A percentile compares a stretch with the other conserved stretches of the same genome.
These are phyloP conservation scores for Aulostomus chinensis DNA, from an alignment of 2,797 vertebrate species.

Conservation along the genomic window DNA sequence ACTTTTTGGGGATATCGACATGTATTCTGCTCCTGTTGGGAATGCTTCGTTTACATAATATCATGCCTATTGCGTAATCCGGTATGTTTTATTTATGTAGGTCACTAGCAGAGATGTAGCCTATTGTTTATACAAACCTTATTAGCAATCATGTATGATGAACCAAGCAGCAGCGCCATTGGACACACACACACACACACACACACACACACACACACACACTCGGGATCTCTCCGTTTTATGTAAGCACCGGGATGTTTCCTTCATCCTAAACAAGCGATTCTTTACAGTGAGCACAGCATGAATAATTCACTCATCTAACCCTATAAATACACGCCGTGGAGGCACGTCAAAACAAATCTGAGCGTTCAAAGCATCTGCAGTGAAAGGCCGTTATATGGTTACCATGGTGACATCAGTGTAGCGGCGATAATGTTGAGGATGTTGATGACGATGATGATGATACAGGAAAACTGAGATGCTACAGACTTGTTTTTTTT, in stretches of 20 bases:
- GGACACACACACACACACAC: neutral
- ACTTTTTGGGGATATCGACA: neutral
- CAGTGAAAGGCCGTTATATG: neutral
- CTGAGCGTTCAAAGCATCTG: neutral
- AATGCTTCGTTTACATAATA: neutral
- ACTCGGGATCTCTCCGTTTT: neutral
- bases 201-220: neutral
- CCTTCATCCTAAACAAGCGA: constrained; percentile 19
- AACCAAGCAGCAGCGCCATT: constrained; percentile 10
- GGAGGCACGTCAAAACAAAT: neutral
- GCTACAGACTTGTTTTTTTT: no score
- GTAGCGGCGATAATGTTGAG: constrained; percentile 12
- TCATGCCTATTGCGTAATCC: constrained; percentile 12
- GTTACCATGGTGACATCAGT: constrained; percentile 18
- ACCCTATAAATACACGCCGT: neutral
- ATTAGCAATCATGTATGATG: constrained; percentile 34
- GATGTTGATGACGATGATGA: no score
- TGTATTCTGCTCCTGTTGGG: no score
- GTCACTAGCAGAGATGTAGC: constrained; percentile 11
- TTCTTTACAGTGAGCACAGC: neutral
- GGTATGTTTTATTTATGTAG: constrained; percentile 16
- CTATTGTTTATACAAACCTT: constrained; percentile 27
- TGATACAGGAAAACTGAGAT: neutral
- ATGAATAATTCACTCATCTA: constrained; percentile 34
- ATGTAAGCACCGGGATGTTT: constrained; percentile 22